A percentile compares a stretch with the other conserved stretches of the same genome.
phyloP scores from a whole-genome alignment of 2,113 vertebrate genomes.

The Barnardius zonarius region DNA sequence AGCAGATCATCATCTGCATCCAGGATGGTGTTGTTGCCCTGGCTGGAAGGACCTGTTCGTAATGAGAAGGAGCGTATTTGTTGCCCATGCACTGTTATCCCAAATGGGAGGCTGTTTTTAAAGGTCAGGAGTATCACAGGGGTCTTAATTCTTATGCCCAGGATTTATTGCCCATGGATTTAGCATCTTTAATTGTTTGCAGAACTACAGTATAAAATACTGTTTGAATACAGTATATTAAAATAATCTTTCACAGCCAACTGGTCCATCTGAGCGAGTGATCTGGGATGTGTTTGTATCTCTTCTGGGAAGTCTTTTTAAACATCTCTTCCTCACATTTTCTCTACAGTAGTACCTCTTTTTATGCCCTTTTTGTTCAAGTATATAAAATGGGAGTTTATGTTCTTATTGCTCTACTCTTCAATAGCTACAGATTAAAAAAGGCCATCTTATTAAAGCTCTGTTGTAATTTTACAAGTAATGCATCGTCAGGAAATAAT shows the following conservation, averaged over 20 bases:
- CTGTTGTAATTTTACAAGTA: conserved; percentile 11
- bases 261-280: neutral
- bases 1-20: neutral
- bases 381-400: neutral
- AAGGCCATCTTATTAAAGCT: neutral
- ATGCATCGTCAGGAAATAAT: neutral
- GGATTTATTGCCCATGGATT: neutral
- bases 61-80: accelerated
- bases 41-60: neutral
- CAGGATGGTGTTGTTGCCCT: neutral
- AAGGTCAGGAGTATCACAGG: neutral
- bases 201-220: neutral
- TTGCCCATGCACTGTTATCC: neutral
- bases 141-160: neutral
- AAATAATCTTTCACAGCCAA: neutral
- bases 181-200: neutral
- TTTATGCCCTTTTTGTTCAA: neutral
- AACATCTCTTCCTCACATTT: neutral
- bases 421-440: neutral
- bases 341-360: neutral
- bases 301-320: neutral
- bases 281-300: accelerated
- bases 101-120: neutral
- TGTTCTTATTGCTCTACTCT: neutral
- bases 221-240: neutral